A percentile compares a stretch with the other conserved stretches of the same genome.
These are phyloP conservation scores for Lissonota sp. DNA, from an alignment of 2,888 invertebrate species.

Conservation along the genomic window DNA sequence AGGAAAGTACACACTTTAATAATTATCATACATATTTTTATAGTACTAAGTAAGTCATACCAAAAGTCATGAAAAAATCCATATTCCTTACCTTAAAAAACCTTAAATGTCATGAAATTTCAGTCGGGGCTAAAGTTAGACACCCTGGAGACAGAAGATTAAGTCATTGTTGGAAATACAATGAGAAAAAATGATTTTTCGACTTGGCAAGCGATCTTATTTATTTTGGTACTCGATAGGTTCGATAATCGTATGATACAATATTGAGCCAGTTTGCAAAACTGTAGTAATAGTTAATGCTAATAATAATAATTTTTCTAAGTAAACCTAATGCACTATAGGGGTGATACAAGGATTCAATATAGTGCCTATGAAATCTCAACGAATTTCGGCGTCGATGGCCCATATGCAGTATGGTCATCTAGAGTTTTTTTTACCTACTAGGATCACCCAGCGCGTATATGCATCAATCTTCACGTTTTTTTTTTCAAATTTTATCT, in stretches of 20 bases:
- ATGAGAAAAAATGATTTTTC: conserved; percentile 60
- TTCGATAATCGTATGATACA: conserved; percentile 82
- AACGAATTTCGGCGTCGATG: conserved; percentile 74
- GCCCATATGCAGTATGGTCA: conserved; percentile 70
- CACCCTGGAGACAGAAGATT: background rate
- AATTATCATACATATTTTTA: too few relatives aligned
- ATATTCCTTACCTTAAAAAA: too few relatives aligned
- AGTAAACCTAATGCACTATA: conserved; percentile 81
- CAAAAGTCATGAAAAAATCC: too few relatives aligned
- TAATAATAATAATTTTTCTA: conserved; percentile 77
- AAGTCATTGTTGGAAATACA: background rate
- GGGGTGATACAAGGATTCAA: conserved; percentile 78
- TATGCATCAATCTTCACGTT: conserved; percentile 44
- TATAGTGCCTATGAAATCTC: conserved; percentile 81
- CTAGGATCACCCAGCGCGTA: conserved; percentile 72
- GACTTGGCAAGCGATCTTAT: conserved; percentile 82
- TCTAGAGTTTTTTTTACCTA: conserved; percentile 62
- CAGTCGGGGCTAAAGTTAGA: too few relatives aligned
- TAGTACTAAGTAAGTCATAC: too few relatives aligned
- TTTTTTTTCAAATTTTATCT: conserved; percentile 20
- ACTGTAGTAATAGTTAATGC: conserved; percentile 72
- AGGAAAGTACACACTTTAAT: too few relatives aligned
- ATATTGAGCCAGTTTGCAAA: conserved; percentile 81
- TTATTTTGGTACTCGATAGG: conserved; percentile 83
- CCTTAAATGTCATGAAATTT: too few relatives aligned